Base-by-base conservation (phyloP, 2,888 invertebrate species). In the Prenolepis imparis region DNA sequence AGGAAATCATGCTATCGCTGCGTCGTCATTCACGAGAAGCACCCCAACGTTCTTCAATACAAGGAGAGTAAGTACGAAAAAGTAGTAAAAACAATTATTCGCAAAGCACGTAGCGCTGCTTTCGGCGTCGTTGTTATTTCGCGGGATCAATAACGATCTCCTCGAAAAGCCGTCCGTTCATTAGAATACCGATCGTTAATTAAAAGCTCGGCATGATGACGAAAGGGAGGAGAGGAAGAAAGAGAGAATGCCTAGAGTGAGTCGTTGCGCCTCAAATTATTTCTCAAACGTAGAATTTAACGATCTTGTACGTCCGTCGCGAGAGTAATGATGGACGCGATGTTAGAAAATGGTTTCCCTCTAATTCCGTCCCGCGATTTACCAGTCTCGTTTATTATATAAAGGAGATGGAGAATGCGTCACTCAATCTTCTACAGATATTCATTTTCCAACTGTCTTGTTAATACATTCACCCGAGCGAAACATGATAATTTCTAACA, bases 11-110 rank as follows among this genome's bases (percentile, higher is more conserved):
- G 98, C 95, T 98, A 98, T 95, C 97, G 98, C 91, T 99, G 98
- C 95, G 97, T 99, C 94, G 98, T 98, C 94, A 98, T 99, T 96
- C 98, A 98, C 95, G 98, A 98, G 95, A 98, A 98, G 95, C 98
- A 99, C 95, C 96, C 97, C 94, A 99, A 99, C 96, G 98, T 99
- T 91, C 96, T 99, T 88, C 98, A 99, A 95, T 99, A 98, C 96
- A 99, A 99, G 97, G 98, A 98, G 96, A 98, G 99, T 99, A 96
- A 98, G 98, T 98, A 94, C 77, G 84, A 87, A 70, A 82, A 84
- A 77, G 66, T 82, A 8, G 48, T 59, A 68, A 84, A 84, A 88
- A 70, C 61, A 77, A 70, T 39, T 39, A 44, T 41, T 12, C n/a
- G 21, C 15, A 15, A 52, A 39, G 66, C 28, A 39, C 64, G 73